Conservation (phyloP, 2,888 invertebrate species). For the Marasmarcha lunaedactyla region DNA sequence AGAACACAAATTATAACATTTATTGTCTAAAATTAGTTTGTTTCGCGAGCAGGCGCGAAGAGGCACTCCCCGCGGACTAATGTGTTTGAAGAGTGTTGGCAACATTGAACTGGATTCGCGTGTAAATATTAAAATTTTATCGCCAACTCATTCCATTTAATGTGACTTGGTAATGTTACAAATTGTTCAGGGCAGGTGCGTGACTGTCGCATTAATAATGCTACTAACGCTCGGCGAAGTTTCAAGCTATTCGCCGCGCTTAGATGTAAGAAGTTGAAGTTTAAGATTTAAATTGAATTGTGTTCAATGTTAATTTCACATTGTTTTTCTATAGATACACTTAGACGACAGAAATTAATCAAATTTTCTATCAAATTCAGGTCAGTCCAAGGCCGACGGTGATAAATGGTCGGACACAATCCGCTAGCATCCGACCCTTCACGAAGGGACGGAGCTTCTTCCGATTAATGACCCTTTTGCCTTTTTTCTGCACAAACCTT, state of each 20-base stretch:
- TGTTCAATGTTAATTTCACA: too few relatives aligned
- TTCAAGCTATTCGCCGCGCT: too few relatives aligned
- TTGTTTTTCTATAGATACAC: too few relatives aligned
- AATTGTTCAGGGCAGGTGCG: constrained; percentile 14
- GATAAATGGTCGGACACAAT: constrained; percentile 57
- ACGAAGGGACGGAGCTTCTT: constrained; percentile 25
- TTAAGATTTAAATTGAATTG: too few relatives aligned
- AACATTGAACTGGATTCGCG: neutral
- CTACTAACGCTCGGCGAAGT: too few relatives aligned
- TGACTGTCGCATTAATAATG: constrained; percentile 5
- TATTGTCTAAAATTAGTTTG: neutral
- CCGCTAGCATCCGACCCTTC: constrained; percentile 57
- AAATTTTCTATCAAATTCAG: too few relatives aligned
- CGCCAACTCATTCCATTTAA: neutral
- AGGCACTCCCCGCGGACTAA: constrained; percentile 4
- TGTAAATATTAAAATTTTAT: constrained; percentile 1
- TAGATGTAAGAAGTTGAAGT: too few relatives aligned
- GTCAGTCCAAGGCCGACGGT: constrained; percentile 40
- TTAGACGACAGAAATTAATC: too few relatives aligned
- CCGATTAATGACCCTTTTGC: constrained; percentile 38
- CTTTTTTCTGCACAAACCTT: constrained; percentile 11
- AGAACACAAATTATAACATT: too few relatives aligned
- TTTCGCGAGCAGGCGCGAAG: neutral
- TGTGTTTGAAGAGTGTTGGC: constrained; percentile 1
- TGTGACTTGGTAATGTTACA: neutral